Evolutionary conservation across 2,888 invertebrate species (phyloP), one percentile per base, ranked within the genome.

Genomic region (Megamerina dolium): DNA sequence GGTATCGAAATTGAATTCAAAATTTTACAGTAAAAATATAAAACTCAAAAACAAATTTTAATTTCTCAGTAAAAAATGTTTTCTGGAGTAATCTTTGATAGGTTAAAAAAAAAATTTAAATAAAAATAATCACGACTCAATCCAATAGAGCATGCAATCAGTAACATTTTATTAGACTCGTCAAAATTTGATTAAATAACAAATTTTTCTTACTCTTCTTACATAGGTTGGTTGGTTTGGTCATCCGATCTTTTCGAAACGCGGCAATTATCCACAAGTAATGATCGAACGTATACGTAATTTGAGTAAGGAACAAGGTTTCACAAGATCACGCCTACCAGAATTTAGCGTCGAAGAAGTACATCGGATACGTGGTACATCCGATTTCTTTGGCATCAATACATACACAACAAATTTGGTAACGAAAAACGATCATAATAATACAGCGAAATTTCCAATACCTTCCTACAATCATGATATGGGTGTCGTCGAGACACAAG

Each of bases 361-460:
- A 8, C 61, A 69, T 9, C 70, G 73, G 41, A 76, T 87, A 17
- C 70, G 66, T 26, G 80, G 78, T 5, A 79, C 84, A 1, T 74
- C 75, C 2, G 87, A 90, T 61, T 86, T 83, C 66, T 73, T 87
- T 38, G 87, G 85, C 1, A 61, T 87, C 14, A 87, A 88, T 60
- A 78, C 82, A 45, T 89, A 89, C 61, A 81, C 83, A 1, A 75
- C 80, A 1, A 73, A 71, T 49, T 53, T 80, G 55, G 66, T 66
- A 1, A 57, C 56, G 1, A 57, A 63, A 8, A 72, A 72, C 55
- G 70, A 68, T 40, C 72, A 69, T 41, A 71, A 70, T 36, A 72
- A 72, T 46, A 60, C 63, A 1, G 67, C 56, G 3, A 55, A 63
- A 2, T 71, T 73, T 12, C 63, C 59, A 5, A 57, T 71, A 29